phyloP scores from a whole-genome alignment of 2,113 vertebrate genomes.

The Nesoenas mayeri region DNA sequence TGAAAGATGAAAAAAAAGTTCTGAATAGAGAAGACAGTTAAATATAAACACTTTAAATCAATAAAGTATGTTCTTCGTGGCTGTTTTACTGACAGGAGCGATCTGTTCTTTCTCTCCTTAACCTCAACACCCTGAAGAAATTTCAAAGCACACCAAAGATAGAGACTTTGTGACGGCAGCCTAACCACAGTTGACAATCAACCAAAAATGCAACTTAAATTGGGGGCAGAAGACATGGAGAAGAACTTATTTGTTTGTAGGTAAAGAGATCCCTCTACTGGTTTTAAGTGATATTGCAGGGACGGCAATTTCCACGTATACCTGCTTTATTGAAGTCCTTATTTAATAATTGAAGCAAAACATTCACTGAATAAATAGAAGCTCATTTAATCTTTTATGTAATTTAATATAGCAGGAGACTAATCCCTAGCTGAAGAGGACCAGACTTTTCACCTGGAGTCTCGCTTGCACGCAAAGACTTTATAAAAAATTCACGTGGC shows the following conservation, averaged over 20 bases:
- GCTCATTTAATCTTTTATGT: background rate
- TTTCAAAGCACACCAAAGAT: conserved; percentile 39
- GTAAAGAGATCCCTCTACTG: conserved; percentile 57
- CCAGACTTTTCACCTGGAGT: background rate
- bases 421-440: background rate
- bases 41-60: conserved; percentile 60
- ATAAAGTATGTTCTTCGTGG: conserved; percentile 47
- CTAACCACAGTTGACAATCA: conserved; percentile 49
- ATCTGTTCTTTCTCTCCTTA: conserved; percentile 53
- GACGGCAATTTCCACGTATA: background rate
- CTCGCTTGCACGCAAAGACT: background rate
- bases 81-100: conserved; percentile 39
- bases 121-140: conserved; percentile 30
- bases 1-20: background rate
- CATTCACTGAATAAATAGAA: background rate
- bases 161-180: conserved; percentile 7
- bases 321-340: background rate
- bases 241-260: background rate
- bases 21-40: conserved; percentile 31
- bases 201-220: background rate
- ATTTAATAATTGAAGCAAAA: conserved; percentile 4
- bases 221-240: background rate
- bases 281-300: conserved; percentile 8
- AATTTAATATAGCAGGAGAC: conserved; percentile 18
- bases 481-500: background rate